Evolutionary conservation across 2,797 vertebrate genomes (phyloP), one percentile per base, ranked within the genome.

Genomic region (Botia almorhae): DNA sequence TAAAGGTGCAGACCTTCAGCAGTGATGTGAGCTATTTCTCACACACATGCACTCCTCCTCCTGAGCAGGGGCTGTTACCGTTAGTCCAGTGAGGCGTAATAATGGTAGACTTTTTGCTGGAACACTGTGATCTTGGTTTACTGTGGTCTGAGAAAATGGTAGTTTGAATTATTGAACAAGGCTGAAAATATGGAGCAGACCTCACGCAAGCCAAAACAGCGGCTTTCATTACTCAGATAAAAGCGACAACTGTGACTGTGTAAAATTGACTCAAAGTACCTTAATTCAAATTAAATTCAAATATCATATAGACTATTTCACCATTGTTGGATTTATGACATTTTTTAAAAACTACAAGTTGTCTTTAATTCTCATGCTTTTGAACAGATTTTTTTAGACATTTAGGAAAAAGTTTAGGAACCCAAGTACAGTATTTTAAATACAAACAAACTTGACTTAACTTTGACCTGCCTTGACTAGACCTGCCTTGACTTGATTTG

Each of bases 91-190:
- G 73, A 83, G 51, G 72, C 74, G 64, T 85, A 63, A 82, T 80
- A 79, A 83, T 80, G 82, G 72, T 76, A 74, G 65, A 58, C 63
- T 83, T 68, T 64, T 69, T 61, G 67, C 71, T 75, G 75, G 78
- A 75, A 78, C 80, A 17, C 56, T 78, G 33, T 55, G 73, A 58
- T 17, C 67, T 33, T 50, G 68, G 43, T 68, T 65, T 56, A 72
- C 71, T 69, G 36, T 72, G 23, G 43, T 29, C 73, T 17, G 26
- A 69, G 53, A 48, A 75, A 48, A 80, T 73, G 71, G 79, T 76
- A 63, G 13, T 36, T 12, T 84, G 67, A 84, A 84, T 84, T 73
- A 85, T 81, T 85, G 16, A 85, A 76, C 36, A 69, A 74, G n/a
- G 36, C 68, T 2, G 70, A 71, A 68, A 48, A 55, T 39, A 64